Conservation (phyloP, 1,140 invertebrate species). For the Drosophila tani region DNA sequence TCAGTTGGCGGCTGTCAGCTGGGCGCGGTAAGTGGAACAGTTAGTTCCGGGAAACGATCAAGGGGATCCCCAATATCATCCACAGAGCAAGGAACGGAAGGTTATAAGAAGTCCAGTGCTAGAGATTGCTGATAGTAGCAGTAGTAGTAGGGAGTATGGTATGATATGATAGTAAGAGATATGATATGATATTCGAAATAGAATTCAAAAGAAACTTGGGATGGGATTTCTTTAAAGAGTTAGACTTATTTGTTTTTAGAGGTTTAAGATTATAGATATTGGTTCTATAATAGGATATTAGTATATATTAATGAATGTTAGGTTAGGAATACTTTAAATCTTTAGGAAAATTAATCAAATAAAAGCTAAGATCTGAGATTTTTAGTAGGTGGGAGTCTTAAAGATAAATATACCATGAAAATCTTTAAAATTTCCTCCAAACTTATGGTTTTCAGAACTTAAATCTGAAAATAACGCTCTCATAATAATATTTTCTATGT, state of each 20-base stretch:
- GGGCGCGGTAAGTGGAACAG: conserved; percentile 22
- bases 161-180: not conserved
- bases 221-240: not conserved
- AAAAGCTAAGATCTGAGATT: too few species aligned
- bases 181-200: not conserved
- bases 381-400: too few species aligned
- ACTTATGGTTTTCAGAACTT: too few species aligned
- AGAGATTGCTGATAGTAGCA: not conserved
- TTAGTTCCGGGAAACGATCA: conserved; percentile 40
- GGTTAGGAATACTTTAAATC: too few species aligned
- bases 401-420: too few species aligned
- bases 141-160: not conserved
- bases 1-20: conserved; percentile 23
- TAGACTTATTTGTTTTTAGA: too few species aligned
- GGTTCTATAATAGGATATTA: too few species aligned
- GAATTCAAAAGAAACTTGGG: not conserved
- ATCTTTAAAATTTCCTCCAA: too few species aligned
- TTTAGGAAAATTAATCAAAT: too few species aligned
- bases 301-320: too few species aligned
- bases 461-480: not conserved
- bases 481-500: not conserved
- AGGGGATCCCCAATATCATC: conserved; percentile 7
- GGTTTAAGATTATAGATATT: too few species aligned
- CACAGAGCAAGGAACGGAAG: not conserved
- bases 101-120: not conserved